Conservation (phyloP, 2,888 invertebrate genomes). For the Xanthorhoe designata region DNA sequence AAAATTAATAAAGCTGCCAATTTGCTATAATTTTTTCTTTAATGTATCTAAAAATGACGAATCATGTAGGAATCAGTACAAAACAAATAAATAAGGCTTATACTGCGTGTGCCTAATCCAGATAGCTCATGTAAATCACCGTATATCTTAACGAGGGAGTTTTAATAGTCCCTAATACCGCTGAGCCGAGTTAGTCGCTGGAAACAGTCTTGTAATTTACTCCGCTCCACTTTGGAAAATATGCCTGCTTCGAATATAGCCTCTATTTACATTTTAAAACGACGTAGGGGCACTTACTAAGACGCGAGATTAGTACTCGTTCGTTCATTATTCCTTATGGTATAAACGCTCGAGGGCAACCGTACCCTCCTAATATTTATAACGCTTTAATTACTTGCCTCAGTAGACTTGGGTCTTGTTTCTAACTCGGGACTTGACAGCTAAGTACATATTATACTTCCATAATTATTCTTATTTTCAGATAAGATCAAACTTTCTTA, state of each 20-base stretch:
- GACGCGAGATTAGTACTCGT: constrained; percentile 52
- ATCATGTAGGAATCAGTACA: constrained; percentile 14
- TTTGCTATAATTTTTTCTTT: neutral
- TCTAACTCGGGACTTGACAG: neutral
- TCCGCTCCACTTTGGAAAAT: constrained; percentile 61
- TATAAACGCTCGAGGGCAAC: constrained; percentile 35
- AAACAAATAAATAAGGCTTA: constrained; percentile 54
- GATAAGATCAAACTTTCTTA: neutral
- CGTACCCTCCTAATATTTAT: constrained; percentile 31
- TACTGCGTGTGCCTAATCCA: constrained; percentile 62
- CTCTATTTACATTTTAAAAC: constrained; percentile 57
- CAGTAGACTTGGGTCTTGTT: constrained; percentile 11
- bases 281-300: constrained; percentile 45
- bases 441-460: neutral
- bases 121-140: constrained; percentile 67
- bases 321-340: constrained; percentile 50
- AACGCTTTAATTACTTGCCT: constrained; percentile 37
- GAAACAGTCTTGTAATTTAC: constrained; percentile 70
- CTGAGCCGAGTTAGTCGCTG: constrained; percentile 58
- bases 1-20: constrained; percentile 8
- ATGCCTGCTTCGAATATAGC: constrained; percentile 56
- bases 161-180: constrained; percentile 73
- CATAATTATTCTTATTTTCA: neutral
- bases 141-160: constrained; percentile 63
- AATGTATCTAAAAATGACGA: neutral